Percentiles rank a stretch among this genome's conserved stretches.
These are phyloP conservation scores for Celastrina argiolus DNA, from an alignment of 2,888 invertebrate genomes.

Conservation along the genomic window DNA sequence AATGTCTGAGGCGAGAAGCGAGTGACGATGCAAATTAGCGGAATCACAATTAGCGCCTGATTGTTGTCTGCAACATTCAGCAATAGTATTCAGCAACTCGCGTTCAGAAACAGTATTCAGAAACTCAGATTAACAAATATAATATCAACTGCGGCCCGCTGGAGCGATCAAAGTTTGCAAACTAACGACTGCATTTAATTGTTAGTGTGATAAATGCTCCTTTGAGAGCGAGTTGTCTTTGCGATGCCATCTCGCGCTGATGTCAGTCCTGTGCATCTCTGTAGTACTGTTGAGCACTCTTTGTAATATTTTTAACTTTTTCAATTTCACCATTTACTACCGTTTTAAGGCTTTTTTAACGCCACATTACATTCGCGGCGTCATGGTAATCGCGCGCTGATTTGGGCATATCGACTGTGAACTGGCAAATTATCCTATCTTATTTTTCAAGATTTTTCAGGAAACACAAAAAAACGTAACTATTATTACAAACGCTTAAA, in stretches of 20 bases:
- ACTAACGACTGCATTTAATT: conserved; percentile 26
- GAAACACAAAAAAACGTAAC: too few relatives aligned
- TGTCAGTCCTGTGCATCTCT: too few relatives aligned
- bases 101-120: conserved; percentile 65
- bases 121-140: conserved; percentile 59
- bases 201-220: conserved; percentile 9
- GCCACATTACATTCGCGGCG: too few relatives aligned
- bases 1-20: conserved; percentile 34
- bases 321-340: too few relatives aligned
- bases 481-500: too few relatives aligned
- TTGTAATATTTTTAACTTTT: too few relatives aligned
- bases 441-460: too few relatives aligned
- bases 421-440: too few relatives aligned
- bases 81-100: conserved; percentile 62
- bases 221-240: conserved; percentile 10
- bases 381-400: too few relatives aligned
- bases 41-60: conserved; percentile 69
- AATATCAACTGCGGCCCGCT: conserved; percentile 49
- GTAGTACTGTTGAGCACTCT: too few relatives aligned
- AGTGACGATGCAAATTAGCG: conserved; percentile 61
- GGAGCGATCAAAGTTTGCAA: conserved; percentile 37
- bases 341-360: too few relatives aligned
- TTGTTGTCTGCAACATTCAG: conserved; percentile 57
- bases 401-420: too few relatives aligned
- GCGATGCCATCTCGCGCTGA: neutral